Evolutionary conservation across 2,113 vertebrate genomes (phyloP), one percentile per base, ranked within the genome.

Genomic region (Atrichornis clamosus): DNA sequence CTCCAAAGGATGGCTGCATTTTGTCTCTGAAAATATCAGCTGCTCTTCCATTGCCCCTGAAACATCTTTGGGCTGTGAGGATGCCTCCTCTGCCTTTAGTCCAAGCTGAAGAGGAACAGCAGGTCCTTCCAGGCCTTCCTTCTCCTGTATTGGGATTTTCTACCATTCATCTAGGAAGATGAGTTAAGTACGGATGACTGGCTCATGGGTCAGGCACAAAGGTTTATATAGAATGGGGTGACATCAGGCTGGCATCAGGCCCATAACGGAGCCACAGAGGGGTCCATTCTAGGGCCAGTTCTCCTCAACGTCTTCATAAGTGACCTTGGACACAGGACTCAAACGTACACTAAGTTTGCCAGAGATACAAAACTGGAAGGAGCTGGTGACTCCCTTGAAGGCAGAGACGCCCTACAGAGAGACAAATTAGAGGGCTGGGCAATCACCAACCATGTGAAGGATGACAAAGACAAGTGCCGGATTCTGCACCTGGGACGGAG

Each of bases 191-290:
- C 17, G 15, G 35, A 56, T 16, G 55, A 13, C 11, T 47, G 22
- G 44, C 44, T 47, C 32, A 47, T 8, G 11, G 20, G 11, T n/a
- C 7, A n/a, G 42, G 64, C 23, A 47, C 16, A 47, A 11, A 47
- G 42, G 22, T 67, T 67, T 47, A 47, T n/a, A 47, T 11, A 27
- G 26, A 53, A 68, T 13, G 7, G 17, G 30, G 5, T 35, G 15
- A 55, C 14, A 41, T 35, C 55, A 62, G 30, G 17, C 53, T 60
- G 30, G n/a, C 0, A 0, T 26, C 0, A 2, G 19, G 23, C 37
- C 59, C 50, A 22, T 32, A 22, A 16, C 32, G 26, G 17, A 9
- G n/a, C 15, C 55, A 20, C 46, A 11, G 39, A 68, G 16, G 24
- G 24, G 7, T 75, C n/a, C 30, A 46, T 39, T 67, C 76, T 35